Conservation (phyloP, 2,113 vertebrate genomes). For the Lasiurus borealis region DNA sequence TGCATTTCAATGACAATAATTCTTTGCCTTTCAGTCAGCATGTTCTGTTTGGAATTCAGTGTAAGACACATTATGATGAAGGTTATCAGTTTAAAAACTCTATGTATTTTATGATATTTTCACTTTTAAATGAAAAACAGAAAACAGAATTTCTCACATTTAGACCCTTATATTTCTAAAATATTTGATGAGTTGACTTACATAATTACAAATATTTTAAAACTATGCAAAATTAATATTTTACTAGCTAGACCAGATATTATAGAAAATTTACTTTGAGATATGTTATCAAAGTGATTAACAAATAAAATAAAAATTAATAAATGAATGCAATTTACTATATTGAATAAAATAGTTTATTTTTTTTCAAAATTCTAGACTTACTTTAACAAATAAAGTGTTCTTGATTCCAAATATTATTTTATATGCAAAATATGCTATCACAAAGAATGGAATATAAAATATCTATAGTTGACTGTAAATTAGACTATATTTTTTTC, state of each 20-base stretch:
- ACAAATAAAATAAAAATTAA: slow-evolving; percentile 17
- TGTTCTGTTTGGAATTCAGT: slow-evolving; percentile 46
- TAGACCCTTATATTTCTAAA: slow-evolving; percentile 14
- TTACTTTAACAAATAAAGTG: neutral
- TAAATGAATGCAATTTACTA: neutral
- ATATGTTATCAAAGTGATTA: neutral
- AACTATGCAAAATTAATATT: neutral
- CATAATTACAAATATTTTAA: slow-evolving; percentile 13
- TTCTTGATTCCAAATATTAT: neutral
- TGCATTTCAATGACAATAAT: slow-evolving; percentile 64
- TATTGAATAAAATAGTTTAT: neutral
- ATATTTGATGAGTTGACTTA: neutral
- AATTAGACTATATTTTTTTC: neutral
- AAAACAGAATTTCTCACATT: neutral
- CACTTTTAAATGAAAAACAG: slow-evolving; percentile 60
- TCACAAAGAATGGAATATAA: neutral
- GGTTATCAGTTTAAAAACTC: slow-evolving; percentile 64
- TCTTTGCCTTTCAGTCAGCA: slow-evolving; percentile 58
- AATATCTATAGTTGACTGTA: neutral
- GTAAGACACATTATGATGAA: slow-evolving; percentile 69
- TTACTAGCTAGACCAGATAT: neutral
- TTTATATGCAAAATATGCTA: neutral
- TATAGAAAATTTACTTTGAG: neutral
- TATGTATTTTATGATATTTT: slow-evolving; percentile 9
- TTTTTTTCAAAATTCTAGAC: neutral